Evolutionary conservation across 2,888 invertebrate genomes (phyloP).

Genomic region (Xestia sexstrigata): DNA sequence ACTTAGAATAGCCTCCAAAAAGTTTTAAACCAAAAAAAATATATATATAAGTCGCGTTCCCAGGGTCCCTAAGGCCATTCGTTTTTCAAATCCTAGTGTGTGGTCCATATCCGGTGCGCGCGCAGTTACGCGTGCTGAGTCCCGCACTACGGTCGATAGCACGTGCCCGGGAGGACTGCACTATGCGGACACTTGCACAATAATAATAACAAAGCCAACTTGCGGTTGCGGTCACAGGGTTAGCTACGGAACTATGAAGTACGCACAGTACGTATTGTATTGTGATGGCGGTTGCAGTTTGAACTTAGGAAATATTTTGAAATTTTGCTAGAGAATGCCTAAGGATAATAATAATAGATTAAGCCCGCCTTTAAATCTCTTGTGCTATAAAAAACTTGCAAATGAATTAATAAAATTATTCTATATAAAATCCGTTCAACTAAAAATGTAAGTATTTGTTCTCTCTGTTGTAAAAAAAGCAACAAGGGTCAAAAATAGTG

Average conservation of each 20-base stretch:
- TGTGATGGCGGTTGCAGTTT: background rate
- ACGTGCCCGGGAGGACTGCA: conserved; percentile 69
- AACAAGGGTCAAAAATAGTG: background rate
- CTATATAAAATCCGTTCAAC: background rate
- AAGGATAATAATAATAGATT: background rate
- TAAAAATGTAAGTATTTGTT: background rate
- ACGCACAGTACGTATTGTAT: conserved; percentile 3
- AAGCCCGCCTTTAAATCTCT: background rate
- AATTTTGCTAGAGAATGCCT: background rate
- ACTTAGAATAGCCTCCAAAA: background rate
- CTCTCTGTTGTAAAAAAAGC: background rate
- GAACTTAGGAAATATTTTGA: background rate
- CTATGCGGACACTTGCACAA: conserved; percentile 66
- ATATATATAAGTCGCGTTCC: background rate
- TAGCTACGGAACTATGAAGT: conserved; percentile 1
- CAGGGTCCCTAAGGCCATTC: conserved; percentile 10
- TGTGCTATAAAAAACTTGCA: background rate
- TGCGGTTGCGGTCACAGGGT: conserved; percentile 39
- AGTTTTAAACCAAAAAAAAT: background rate
- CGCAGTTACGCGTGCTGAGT: conserved; percentile 67
- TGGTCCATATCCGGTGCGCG: conserved; percentile 63
- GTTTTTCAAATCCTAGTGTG: conserved; percentile 41
- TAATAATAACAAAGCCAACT: conserved; percentile 59
- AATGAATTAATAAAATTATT: background rate
- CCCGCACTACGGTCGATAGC: conserved; percentile 79